These are phyloP conservation scores for Galagoides demidoff DNA, from an alignment of 2,797 vertebrate genomes.

Conservation along the genomic window DNA sequence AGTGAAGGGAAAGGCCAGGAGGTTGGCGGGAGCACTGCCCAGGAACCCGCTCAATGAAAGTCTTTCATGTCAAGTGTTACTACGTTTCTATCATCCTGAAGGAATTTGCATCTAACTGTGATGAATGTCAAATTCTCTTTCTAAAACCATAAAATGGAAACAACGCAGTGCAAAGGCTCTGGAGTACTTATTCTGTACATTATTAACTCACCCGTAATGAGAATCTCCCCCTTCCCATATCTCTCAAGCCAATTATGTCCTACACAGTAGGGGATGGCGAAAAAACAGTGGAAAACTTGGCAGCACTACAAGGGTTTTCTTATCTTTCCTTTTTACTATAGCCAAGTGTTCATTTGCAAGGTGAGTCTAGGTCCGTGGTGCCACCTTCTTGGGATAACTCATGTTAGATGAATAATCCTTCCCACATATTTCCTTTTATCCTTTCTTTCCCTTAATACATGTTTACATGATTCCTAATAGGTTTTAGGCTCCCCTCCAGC, in stretches of 20 bases:
- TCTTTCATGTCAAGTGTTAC: constrained; percentile 17
- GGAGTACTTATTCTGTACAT: constrained; percentile 65
- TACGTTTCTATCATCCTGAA: constrained; percentile 60
- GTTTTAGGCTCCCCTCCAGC: not conserved
- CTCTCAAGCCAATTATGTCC: constrained; percentile 61
- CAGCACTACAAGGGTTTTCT: constrained; percentile 47
- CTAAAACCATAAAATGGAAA: constrained; percentile 70
- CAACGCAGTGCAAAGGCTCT: constrained; percentile 61
- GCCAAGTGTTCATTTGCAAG: constrained; percentile 59
- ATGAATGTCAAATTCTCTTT: constrained; percentile 68
- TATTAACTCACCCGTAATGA: constrained; percentile 73
- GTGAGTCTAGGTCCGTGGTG: not conserved
- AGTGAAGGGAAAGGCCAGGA: not conserved
- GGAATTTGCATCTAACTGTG: constrained; percentile 52
- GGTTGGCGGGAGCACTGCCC: not conserved
- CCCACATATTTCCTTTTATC: not conserved
- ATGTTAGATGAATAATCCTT: not conserved
- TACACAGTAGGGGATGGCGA: not conserved
- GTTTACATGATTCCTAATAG: not conserved
- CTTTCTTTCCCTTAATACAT: not conserved
- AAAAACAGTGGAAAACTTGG: constrained; percentile 21
- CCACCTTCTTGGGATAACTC: not conserved
- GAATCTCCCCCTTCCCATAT: constrained; percentile 22
- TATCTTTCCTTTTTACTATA: constrained; percentile 62
- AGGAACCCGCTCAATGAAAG: not conserved